Evolutionary conservation across 1,140 invertebrate genomes (phyloP).

Genomic region (Drosophila hydei): DNA sequence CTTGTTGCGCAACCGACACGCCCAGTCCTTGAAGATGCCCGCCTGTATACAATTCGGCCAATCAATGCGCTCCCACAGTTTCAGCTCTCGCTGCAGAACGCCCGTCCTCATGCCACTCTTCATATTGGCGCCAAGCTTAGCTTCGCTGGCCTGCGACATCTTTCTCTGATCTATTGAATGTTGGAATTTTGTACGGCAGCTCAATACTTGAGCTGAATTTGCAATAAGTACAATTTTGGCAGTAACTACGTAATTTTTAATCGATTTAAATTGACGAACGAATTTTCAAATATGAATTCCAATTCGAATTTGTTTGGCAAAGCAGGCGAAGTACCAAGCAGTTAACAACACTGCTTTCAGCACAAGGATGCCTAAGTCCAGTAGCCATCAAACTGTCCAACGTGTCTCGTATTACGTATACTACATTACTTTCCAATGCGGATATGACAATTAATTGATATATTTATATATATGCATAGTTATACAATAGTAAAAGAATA

Average conservation of each 20-base stretch:
- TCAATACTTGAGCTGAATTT: slow-evolving; percentile 6
- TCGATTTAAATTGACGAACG: slow-evolving; percentile 6
- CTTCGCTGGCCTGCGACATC: neutral
- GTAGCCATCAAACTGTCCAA: neutral
- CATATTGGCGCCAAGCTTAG: neutral
- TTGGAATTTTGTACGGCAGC: neutral
- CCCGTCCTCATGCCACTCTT: neutral
- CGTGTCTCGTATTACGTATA: neutral
- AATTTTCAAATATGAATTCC: slow-evolving; percentile 12
- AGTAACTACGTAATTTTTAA: slow-evolving; percentile 11
- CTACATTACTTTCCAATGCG: no score
- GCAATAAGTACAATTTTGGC: slow-evolving; percentile 22
- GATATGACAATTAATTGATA: no score
- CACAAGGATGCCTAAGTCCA: neutral
- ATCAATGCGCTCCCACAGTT: slow-evolving; percentile 59
- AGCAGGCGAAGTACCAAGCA: neutral
- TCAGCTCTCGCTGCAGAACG: slow-evolving; percentile 18
- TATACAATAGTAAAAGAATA: neutral
- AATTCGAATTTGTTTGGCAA: neutral
- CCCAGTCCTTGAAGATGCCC: slow-evolving; percentile 51
- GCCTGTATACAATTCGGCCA: slow-evolving; percentile 40
- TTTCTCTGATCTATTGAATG: neutral
- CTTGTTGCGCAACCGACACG: slow-evolving; percentile 6
- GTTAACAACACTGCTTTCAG: neutral
- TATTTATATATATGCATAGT: no score